A percentile compares a stretch with the other conserved stretches of the same genome.
Evolutionary conservation across 2,888 invertebrate species (phyloP).

Genomic region (Salticus scenicus): DNA sequence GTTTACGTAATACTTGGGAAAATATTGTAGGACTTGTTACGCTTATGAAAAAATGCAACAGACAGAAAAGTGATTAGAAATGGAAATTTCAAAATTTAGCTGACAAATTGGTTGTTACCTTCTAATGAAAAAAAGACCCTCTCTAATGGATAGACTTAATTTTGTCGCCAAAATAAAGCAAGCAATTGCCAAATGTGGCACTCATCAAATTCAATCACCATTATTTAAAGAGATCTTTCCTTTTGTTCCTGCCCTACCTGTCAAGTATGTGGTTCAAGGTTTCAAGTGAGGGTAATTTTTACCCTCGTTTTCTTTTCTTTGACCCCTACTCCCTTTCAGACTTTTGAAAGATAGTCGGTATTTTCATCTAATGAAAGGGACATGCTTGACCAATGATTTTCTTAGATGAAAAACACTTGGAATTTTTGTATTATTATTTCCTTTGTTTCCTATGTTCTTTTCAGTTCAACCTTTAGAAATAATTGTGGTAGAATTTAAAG

Average conservation of each 20-base stretch:
- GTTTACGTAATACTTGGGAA: too few species aligned
- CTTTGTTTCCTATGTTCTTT: neutral
- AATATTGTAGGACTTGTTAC: too few species aligned
- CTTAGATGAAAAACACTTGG: neutral
- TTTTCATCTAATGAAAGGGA: neutral
- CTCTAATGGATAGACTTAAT: too few species aligned
- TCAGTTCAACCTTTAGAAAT: neutral
- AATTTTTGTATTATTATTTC: neutral
- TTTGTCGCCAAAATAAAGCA: neutral
- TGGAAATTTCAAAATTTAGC: too few species aligned
- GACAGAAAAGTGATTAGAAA: too few species aligned
- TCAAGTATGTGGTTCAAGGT: slow-evolving; percentile 6
- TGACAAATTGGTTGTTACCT: too few species aligned
- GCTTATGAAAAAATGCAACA: too few species aligned
- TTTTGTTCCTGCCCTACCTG: slow-evolving; percentile 8
- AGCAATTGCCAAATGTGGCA: neutral
- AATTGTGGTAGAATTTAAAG: neutral
- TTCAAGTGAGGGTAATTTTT: too few species aligned
- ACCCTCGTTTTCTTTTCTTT: neutral
- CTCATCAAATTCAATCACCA: neutral
- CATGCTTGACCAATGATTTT: slow-evolving; percentile 8
- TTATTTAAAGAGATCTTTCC: neutral
- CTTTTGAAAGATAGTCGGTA: neutral
- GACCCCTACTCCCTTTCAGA: neutral
- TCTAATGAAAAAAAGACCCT: too few species aligned